Evolutionary conservation across 2,113 vertebrate genomes (phyloP).

Genomic region (Aramus guarauna): DNA sequence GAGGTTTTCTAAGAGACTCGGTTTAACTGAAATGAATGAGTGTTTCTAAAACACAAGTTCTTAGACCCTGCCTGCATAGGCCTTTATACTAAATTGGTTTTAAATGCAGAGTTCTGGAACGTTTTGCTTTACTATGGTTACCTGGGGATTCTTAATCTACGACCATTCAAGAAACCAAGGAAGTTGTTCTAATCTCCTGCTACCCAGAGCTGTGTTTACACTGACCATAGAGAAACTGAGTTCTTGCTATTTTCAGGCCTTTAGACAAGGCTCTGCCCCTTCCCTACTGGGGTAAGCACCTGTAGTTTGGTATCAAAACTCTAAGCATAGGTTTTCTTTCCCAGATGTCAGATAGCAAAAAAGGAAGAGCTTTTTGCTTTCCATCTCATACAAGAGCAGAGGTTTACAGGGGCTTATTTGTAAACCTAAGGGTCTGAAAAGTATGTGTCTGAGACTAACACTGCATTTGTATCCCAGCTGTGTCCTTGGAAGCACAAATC

Average conservation of each 20-base stretch:
- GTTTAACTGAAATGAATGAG: background rate
- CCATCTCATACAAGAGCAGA: background rate
- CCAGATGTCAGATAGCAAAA: background rate
- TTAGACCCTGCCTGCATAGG: background rate
- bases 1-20: background rate
- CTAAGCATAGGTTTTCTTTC: background rate
- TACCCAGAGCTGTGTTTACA: background rate
- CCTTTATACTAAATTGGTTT: background rate
- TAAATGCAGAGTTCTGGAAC: background rate
- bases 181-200: background rate
- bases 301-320: background rate
- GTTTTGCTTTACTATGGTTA: background rate
- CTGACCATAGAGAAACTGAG: background rate
- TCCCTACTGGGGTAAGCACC: background rate
- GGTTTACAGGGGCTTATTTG: background rate
- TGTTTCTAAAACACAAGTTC: background rate
- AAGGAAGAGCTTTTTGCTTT: background rate
- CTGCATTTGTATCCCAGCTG: background rate
- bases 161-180: background rate
- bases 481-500: background rate
- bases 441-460: background rate
- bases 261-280: background rate
- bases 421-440: background rate
- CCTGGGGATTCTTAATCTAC: background rate
- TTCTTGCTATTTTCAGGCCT: background rate